Conservation (phyloP, 2,797 vertebrate genomes). For the Halcyon leucocephala region DNA sequence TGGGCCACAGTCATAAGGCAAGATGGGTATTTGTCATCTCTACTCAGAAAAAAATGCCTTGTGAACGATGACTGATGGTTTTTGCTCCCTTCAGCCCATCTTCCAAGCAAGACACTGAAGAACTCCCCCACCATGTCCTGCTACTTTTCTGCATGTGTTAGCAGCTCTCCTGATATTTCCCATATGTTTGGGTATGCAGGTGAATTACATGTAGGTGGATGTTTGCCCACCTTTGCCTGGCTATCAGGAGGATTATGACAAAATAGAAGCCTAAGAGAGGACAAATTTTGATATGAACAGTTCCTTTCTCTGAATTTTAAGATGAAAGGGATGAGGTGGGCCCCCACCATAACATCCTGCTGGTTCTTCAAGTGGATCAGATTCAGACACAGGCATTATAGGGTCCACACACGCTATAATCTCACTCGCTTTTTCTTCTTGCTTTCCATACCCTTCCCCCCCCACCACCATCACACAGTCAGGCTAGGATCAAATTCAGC, state of each 20-base stretch:
- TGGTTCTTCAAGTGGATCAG: constrained; percentile 14
- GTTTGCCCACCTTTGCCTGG: not conserved
- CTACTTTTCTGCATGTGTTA: not conserved
- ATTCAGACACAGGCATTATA: constrained; percentile 35
- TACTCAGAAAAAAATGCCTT: constrained; percentile 4
- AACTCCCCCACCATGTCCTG: not conserved
- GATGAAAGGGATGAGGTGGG: not conserved
- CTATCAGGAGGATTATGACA: not conserved
- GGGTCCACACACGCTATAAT: not conserved
- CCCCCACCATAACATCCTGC: not conserved
- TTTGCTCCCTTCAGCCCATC: not conserved
- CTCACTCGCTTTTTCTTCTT: not conserved
- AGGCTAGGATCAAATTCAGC: constrained; percentile 36
- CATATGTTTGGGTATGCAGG: not conserved
- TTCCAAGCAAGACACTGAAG: not conserved
- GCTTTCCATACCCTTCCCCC: not conserved
- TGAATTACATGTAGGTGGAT: not conserved
- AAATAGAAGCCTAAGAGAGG: not conserved
- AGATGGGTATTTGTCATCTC: constrained; percentile 43
- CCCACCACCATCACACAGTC: constrained; percentile 15
- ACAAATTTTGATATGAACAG: not conserved
- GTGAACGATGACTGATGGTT: not conserved
- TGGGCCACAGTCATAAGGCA: constrained; percentile 31
- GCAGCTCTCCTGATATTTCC: not conserved
- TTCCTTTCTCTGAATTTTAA: not conserved